Evolutionary conservation across 2,888 invertebrate species (phyloP).

Genomic region (Cerceris rybyensis): DNA sequence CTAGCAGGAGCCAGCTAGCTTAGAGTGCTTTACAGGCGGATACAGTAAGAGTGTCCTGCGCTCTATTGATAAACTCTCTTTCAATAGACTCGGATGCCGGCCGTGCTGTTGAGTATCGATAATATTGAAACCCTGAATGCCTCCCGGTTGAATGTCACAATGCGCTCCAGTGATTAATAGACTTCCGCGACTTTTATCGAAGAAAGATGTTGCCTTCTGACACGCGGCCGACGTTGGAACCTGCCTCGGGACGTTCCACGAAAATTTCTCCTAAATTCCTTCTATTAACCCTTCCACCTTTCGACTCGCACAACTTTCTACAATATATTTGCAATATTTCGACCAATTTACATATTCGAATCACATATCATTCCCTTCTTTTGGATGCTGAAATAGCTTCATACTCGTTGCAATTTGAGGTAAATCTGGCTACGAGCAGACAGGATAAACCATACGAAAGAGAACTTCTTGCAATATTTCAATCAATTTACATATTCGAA

Average conservation of each 20-base stretch:
- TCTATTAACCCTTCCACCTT: not conserved
- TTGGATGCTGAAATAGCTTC: not conserved
- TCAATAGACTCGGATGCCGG: conserved; percentile 64
- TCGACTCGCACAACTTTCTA: not conserved
- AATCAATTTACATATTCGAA: no score
- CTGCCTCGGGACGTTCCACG: not conserved
- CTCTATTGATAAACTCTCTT: conserved; percentile 72
- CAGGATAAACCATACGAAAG: conserved; percentile 28
- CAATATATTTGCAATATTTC: not conserved
- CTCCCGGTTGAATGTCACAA: conserved; percentile 63
- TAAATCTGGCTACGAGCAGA: conserved; percentile 9
- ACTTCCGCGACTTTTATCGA: conserved; percentile 66
- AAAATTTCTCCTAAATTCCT: not conserved
- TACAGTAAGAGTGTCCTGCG: conserved; percentile 62
- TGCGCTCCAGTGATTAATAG: conserved; percentile 63
- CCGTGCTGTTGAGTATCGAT: conserved; percentile 65
- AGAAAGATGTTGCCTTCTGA: conserved; percentile 67
- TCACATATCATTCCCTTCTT: no score
- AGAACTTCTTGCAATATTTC: conserved; percentile 35
- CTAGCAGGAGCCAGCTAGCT: conserved; percentile 41
- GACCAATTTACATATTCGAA: no score
- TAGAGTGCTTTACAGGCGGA: conserved; percentile 59
- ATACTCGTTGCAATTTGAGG: not conserved
- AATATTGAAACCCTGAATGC: conserved; percentile 67
- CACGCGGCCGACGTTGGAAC: conserved; percentile 10